Evolutionary conservation across 2,888 invertebrate species (phyloP).

Genomic region (Ashinkailepas kermadecensis): DNA sequence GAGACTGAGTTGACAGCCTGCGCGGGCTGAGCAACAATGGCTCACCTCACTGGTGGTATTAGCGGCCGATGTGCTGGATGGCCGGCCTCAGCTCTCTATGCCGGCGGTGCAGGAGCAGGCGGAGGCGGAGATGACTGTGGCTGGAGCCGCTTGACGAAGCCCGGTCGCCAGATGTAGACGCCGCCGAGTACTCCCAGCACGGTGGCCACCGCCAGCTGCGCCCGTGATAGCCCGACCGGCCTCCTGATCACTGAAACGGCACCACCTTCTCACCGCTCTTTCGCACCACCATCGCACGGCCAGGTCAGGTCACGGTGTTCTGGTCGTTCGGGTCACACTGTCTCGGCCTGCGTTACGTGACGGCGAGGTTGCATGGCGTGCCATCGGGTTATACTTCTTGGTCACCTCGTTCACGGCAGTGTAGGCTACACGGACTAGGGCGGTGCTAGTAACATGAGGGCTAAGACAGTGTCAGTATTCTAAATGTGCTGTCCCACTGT

Average conservation of each 20-base stretch:
- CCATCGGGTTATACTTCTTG: no score
- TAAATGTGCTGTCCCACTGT: no score
- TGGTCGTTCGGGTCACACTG: no score
- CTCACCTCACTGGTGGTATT: not conserved
- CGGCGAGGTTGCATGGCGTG: no score
- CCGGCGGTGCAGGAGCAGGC: not conserved
- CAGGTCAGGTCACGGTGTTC: no score
- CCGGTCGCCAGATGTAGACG: slow-evolving; percentile 9
- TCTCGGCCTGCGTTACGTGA: no score
- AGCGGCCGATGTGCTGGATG: not conserved
- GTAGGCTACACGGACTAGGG: no score
- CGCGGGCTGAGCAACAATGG: not conserved
- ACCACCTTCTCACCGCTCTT: no score
- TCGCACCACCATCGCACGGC: not conserved
- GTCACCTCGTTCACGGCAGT: no score
- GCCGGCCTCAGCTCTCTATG: not conserved
- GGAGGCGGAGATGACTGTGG: not conserved
- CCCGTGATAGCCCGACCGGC: not conserved
- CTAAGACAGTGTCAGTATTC: no score
- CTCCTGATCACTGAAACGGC: not conserved
- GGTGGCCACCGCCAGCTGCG: not conserved
- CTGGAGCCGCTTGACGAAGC: not conserved
- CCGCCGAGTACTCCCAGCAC: not conserved
- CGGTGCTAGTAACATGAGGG: no score
- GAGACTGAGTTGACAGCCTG: no score